Percentiles rank a stretch among this genome's conserved stretches.
These are phyloP conservation scores for Benthosema pterotum DNA, from an alignment of 2,797 vertebrate genomes.

Conservation along the genomic window DNA sequence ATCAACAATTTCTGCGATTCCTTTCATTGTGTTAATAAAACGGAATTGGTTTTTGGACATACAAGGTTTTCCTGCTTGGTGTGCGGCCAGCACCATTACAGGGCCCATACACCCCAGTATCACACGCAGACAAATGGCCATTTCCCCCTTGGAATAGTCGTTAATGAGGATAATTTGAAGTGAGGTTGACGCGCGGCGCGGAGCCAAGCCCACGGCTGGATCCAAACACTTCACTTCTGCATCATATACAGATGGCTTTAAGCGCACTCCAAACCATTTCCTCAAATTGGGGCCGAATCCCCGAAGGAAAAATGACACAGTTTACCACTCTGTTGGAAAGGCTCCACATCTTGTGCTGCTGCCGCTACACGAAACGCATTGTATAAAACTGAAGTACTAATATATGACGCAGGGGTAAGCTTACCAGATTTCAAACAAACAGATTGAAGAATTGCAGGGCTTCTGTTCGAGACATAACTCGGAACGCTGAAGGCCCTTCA, in stretches of 20 bases:
- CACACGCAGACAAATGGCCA: conserved; percentile 67
- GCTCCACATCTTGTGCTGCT: conserved; percentile 38
- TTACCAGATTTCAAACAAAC: conserved; percentile 6
- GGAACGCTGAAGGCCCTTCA: conserved; percentile 3
- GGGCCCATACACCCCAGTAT: conserved; percentile 47
- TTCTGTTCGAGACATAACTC: conserved; percentile 15
- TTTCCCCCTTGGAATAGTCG: conserved; percentile 70
- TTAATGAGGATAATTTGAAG: conserved; percentile 81
- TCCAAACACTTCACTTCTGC: conserved; percentile 66
- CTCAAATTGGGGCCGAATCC: conserved; percentile 67
- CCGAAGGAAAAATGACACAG: conserved; percentile 61
- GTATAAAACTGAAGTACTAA: conserved; percentile 31
- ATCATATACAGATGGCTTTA: conserved; percentile 57
- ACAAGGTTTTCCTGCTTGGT: conserved; percentile 53
- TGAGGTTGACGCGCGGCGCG: conserved; percentile 63
- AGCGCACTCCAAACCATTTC: conserved; percentile 72
- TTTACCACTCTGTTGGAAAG: conserved; percentile 64
- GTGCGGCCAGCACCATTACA: conserved; percentile 57
- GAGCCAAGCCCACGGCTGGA: conserved; percentile 70
- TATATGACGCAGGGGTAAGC: conserved; percentile 20
- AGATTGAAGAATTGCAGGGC: background rate
- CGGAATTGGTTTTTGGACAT: too few relatives aligned
- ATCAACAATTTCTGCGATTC: too few relatives aligned
- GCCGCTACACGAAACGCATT: conserved; percentile 39
- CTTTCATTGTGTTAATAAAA: too few relatives aligned